These are phyloP conservation scores for Varecia variegata DNA, from an alignment of 2,797 vertebrate genomes.

Conservation along the genomic window DNA sequence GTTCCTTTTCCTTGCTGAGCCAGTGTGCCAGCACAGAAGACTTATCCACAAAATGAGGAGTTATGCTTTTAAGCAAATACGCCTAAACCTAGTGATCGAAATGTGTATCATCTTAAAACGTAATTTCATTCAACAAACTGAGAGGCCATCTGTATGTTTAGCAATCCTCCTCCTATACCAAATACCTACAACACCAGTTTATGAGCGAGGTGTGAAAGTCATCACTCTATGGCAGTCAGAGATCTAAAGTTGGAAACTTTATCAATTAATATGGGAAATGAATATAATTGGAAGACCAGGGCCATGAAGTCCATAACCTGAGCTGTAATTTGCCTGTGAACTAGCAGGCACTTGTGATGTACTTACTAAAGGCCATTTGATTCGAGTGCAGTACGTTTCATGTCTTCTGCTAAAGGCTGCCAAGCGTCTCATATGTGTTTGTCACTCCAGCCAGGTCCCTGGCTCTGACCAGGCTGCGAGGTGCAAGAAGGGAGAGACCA, in stretches of 20 bases:
- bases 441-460: not conserved
- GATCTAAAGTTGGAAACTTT: not conserved
- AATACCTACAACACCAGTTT: not conserved
- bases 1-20: constrained; percentile 38
- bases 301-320: not conserved
- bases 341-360: not conserved
- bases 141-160: not conserved
- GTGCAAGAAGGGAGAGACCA: not conserved
- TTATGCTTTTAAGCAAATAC: constrained; percentile 38
- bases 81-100: constrained; percentile 2
- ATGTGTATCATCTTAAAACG: constrained; percentile 14
- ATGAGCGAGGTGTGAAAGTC: not conserved
- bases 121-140: constrained; percentile 33
- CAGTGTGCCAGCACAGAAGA: not conserved
- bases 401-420: not conserved
- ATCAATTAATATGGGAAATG: not conserved
- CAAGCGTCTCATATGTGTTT: not conserved
- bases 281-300: not conserved
- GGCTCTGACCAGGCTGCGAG: not conserved
- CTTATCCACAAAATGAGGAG: not conserved
- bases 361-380: not conserved
- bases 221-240: not conserved
- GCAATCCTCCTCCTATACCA: not conserved
- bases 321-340: not conserved
- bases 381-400: not conserved